These are phyloP conservation scores for Lethenteron camtschaticum DNA, from an alignment of 2,113 vertebrate species.

Conservation along the genomic window DNA sequence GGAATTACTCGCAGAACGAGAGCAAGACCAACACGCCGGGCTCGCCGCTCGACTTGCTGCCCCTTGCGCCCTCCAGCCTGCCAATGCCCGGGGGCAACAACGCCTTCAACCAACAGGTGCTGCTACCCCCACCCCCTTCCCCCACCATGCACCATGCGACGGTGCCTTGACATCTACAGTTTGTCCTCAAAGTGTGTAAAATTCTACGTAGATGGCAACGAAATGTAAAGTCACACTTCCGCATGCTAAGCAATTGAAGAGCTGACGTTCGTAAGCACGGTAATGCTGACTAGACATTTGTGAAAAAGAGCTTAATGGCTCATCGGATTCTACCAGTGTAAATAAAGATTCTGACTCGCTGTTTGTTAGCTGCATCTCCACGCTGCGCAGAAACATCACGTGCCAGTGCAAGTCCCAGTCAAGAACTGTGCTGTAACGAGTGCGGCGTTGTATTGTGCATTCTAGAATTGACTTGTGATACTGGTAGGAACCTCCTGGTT, in stretches of 20 bases:
- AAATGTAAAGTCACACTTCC: neutral
- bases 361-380: too few species aligned
- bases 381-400: too few species aligned
- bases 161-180: neutral
- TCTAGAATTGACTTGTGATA: too few species aligned
- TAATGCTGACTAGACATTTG: too few species aligned
- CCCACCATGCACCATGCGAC: neutral
- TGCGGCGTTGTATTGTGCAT: too few species aligned
- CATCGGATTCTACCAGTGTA: too few species aligned
- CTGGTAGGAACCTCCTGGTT: too few species aligned
- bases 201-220: neutral
- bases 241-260: neutral
- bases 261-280: neutral
- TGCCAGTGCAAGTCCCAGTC: too few species aligned
- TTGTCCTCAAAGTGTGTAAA: neutral
- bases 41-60: slow-evolving; percentile 74
- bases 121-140: neutral
- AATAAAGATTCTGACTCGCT: too few species aligned
- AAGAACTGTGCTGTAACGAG: too few species aligned
- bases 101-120: slow-evolving; percentile 81
- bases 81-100: slow-evolving; percentile 91
- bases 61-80: slow-evolving; percentile 75
- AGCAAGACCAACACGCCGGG: slow-evolving; percentile 78
- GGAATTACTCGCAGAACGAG: slow-evolving; percentile 94
- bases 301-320: too few species aligned